These are phyloP conservation scores for Melanotaenia nigrans DNA, from an alignment of 2,797 vertebrate genomes.

Conservation along the genomic window DNA sequence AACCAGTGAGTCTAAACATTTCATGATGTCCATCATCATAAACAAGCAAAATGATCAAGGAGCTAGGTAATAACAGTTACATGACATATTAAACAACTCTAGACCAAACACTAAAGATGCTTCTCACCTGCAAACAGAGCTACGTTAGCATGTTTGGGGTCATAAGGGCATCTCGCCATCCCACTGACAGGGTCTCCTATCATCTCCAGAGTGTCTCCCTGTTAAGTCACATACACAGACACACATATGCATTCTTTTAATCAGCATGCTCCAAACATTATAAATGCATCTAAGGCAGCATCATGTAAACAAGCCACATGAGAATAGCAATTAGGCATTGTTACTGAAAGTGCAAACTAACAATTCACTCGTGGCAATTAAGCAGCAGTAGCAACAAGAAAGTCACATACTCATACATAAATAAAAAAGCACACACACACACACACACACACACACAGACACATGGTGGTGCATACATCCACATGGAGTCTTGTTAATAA, in stretches of 20 bases:
- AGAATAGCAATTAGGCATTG: slow-evolving; percentile 71
- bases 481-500: slow-evolving; percentile 9
- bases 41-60: slow-evolving; percentile 45
- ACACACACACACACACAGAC: slow-evolving; percentile 13
- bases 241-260: slow-evolving; percentile 36
- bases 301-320: slow-evolving; percentile 66
- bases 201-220: slow-evolving; percentile 93
- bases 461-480: slow-evolving; percentile 6
- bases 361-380: slow-evolving; percentile 76
- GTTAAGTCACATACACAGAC: slow-evolving; percentile 32
- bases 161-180: slow-evolving; percentile 95
- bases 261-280: slow-evolving; percentile 47
- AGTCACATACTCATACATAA: slow-evolving; percentile 60
- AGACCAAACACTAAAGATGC: background rate
- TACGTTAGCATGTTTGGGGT: slow-evolving; percentile 95
- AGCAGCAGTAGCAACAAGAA: slow-evolving; percentile 52
- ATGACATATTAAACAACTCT: slow-evolving; percentile 25
- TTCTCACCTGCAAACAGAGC: slow-evolving; percentile 92
- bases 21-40: slow-evolving; percentile 17
- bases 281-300: slow-evolving; percentile 47
- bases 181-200: slow-evolving; percentile 91
- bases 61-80: slow-evolving; percentile 45
- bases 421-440: slow-evolving; percentile 45
- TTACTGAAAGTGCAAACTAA: slow-evolving; percentile 69
- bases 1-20: slow-evolving; percentile 9